Evolutionary conservation across 2,888 invertebrate species (phyloP).

Genomic region (Xestia ashworthii): DNA sequence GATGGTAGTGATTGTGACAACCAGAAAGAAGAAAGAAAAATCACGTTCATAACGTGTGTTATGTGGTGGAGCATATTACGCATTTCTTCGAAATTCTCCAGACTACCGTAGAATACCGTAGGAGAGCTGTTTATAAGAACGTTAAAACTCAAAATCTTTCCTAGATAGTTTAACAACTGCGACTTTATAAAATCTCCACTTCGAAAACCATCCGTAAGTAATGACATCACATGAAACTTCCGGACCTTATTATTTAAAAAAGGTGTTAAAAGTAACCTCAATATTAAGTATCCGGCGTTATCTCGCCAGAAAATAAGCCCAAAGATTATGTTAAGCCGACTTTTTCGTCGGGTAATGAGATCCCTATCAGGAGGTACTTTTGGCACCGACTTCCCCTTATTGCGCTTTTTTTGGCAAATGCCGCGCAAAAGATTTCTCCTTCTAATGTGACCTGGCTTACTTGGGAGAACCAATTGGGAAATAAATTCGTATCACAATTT

Average conservation of each 20-base stretch:
- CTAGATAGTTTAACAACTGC: not conserved
- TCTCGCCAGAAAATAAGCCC: conserved; percentile 52
- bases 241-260: conserved; percentile 45
- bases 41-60: not conserved
- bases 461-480: conserved; percentile 16
- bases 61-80: not conserved
- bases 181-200: not conserved
- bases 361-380: conserved; percentile 54
- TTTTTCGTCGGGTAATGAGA: conserved; percentile 60
- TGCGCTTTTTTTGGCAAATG: conserved; percentile 63
- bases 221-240: conserved; percentile 30
- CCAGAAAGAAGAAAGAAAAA: too few species aligned
- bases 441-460: conserved; percentile 54
- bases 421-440: conserved; percentile 33
- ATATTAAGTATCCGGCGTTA: conserved; percentile 39
- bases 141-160: not conserved
- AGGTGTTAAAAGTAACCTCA: conserved; percentile 44
- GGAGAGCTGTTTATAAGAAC: not conserved
- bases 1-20: not conserved
- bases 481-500: conserved; percentile 18
- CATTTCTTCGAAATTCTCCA: not conserved
- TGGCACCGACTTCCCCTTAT: conserved; percentile 53
- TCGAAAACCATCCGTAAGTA: conserved; percentile 35
- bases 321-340: conserved; percentile 56
- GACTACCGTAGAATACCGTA: not conserved